Base-by-base conservation (phyloP, 2,888 invertebrate species). In the Coelogynopora nodosa region DNA sequence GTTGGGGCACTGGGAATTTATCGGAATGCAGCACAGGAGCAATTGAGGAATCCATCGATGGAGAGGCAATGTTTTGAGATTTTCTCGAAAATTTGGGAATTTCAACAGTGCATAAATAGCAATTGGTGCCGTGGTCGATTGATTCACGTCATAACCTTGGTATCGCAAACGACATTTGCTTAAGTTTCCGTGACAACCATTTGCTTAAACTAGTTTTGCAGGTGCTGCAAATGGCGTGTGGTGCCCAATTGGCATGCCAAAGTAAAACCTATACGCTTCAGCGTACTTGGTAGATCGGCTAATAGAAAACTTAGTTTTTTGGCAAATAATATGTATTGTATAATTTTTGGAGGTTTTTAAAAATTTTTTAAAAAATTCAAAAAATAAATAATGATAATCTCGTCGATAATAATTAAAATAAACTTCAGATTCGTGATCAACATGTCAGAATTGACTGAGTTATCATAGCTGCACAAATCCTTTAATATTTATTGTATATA, bases 191-290 rank as follows among this genome's bases (percentile, higher is more conserved):
- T 49, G 49, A 49, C 49, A 49, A 49, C 49, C 49, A 49, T 49
- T 49, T 49, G 49, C 49, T 49, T 49, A 49, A 49, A 18, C 49
- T 49, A 18, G 49, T 49, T 49, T 49, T 49, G 49, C 49, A 49
- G n/a, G 49, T 49, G 49, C 49, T 49, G 49, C 49, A 80, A 18
- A 80, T 80, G 81, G n/a, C 81, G 28, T 80, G 81, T 27, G 81
- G 81, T 27, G 28, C 81, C 81, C 81, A 28, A 80, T 80, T 80
- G 81, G 27, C n/a, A 80, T 80, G 2, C 81, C 81, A 80, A 80
- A 80, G 81, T 80, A 80, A 26, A 80, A n/a, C 81, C n/a, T 28
- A 80, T 80, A 80, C 81, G 81, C 81, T 28, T 28, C 28, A 28
- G 27, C 28, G 28, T 27, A 26, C 28, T 80, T 80, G n/a, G 81